A percentile compares a stretch with the other conserved stretches of the same genome.
Evolutionary conservation across 2,113 vertebrate genomes (phyloP).

Genomic region (Narcine bancroftii): DNA sequence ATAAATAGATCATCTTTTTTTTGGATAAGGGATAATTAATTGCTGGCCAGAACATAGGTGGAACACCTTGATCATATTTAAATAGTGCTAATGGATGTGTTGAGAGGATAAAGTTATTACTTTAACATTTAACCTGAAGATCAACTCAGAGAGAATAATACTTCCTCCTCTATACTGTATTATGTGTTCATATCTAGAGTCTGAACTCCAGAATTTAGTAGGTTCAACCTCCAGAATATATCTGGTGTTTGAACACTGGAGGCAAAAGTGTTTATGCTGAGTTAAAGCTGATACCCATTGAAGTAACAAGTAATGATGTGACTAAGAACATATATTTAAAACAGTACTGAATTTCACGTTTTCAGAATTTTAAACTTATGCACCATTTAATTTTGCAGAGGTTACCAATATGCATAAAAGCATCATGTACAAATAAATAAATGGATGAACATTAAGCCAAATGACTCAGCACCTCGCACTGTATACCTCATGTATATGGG

Average conservation of each 20-base stretch:
- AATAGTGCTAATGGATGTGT: background rate
- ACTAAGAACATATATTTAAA: background rate
- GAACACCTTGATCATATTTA: background rate
- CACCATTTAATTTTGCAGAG: background rate
- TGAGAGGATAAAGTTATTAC: background rate
- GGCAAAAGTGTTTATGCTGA: background rate
- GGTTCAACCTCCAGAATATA: too few species aligned
- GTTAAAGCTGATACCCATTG: background rate
- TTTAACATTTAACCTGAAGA: background rate
- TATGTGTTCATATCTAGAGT: background rate
- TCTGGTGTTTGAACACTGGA: background rate
- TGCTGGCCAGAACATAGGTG: background rate
- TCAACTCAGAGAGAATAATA: background rate
- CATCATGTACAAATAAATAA: background rate
- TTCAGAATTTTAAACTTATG: constrained; percentile 12
- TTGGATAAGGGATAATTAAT: background rate
- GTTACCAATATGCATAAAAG: background rate
- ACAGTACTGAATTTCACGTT: background rate
- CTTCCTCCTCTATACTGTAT: background rate
- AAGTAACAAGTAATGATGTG: background rate
- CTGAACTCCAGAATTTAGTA: background rate
- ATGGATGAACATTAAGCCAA: background rate
- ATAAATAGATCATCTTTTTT: background rate
- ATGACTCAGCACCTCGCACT: background rate
- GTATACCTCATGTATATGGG: background rate